phyloP scores from a whole-genome alignment of 2,888 invertebrate species.

The Epinotia bilunana region DNA sequence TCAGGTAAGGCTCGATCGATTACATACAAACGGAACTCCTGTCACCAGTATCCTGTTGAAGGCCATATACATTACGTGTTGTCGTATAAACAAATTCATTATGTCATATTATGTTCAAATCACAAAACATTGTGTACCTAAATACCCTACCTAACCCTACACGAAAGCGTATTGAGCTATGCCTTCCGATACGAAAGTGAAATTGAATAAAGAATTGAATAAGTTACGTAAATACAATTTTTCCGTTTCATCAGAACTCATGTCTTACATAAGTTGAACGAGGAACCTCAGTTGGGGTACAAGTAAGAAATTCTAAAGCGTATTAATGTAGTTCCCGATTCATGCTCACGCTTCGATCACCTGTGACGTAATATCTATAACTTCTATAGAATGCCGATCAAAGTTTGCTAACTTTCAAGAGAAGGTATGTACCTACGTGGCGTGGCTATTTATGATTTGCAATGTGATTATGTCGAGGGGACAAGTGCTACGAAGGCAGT shows the following conservation, averaged over 20 bases:
- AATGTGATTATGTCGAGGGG: conserved; percentile 14
- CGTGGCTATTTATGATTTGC: background rate
- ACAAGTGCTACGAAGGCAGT: conserved; percentile 19
- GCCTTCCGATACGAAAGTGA: conserved; percentile 11
- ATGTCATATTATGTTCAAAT: background rate
- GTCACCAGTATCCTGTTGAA: conserved; percentile 27
- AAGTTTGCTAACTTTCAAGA: background rate
- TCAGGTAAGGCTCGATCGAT: conserved; percentile 37
- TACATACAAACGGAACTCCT: conserved; percentile 29
- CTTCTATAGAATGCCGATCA: background rate
- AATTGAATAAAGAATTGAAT: conserved; percentile 31
- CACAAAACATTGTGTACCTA: background rate
- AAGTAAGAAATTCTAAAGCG: conserved; percentile 7
- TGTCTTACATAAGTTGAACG: conserved; percentile 38
- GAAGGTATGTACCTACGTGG: background rate
- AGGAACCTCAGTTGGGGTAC: conserved; percentile 11
- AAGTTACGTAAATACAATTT: conserved; percentile 40
- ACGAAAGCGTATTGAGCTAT: background rate
- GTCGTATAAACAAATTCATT: conserved; percentile 1
- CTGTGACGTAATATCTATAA: conserved; percentile 33
- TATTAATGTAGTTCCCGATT: background rate
- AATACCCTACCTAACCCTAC: background rate
- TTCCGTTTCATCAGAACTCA: conserved; percentile 10
- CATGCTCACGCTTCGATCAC: background rate
- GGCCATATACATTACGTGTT: conserved; percentile 19